Conservation (phyloP, 2,797 vertebrate genomes). For the Hephaestus fuliginosus region DNA sequence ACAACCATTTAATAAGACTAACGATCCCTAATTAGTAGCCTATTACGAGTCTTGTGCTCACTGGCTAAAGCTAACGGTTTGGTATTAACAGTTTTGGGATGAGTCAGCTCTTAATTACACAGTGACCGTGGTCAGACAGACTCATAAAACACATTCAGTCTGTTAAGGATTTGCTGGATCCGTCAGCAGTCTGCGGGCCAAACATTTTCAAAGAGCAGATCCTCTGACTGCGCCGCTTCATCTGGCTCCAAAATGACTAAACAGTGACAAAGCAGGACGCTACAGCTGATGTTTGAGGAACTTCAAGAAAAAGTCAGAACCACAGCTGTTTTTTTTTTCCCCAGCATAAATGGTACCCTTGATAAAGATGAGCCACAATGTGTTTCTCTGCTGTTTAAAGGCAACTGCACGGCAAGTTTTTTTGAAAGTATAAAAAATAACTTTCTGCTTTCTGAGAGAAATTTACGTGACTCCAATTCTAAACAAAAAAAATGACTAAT, state of each 20-base stretch:
- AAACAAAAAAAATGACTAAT: neutral
- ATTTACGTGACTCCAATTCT: neutral
- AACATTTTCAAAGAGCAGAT: slow-evolving; percentile 57
- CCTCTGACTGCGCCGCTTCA: slow-evolving; percentile 52
- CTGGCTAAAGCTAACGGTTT: slow-evolving; percentile 40
- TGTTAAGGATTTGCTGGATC: slow-evolving; percentile 54
- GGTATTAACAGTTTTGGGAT: slow-evolving; percentile 48
- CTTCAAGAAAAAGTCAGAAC: slow-evolving; percentile 39
- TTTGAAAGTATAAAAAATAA: neutral
- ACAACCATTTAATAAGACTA: slow-evolving; percentile 30
- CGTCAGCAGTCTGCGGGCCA: slow-evolving; percentile 54
- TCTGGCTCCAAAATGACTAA: slow-evolving; percentile 65
- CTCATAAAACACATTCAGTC: slow-evolving; percentile 60
- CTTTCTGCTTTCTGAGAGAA: neutral
- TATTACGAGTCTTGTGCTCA: slow-evolving; percentile 8
- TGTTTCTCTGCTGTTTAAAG: slow-evolving; percentile 3
- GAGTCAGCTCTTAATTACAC: slow-evolving; percentile 68
- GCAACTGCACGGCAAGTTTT: neutral
- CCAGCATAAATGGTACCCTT: slow-evolving; percentile 7
- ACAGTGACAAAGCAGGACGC: slow-evolving; percentile 64
- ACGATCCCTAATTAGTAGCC: slow-evolving; percentile 39
- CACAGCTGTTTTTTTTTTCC: slow-evolving; percentile 13
- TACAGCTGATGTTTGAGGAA: slow-evolving; percentile 53
- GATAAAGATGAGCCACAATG: slow-evolving; percentile 3
- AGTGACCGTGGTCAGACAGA: slow-evolving; percentile 59